These are phyloP conservation scores for Lophochroa leadbeateri DNA, from an alignment of 2,113 vertebrate genomes.

Conservation along the genomic window DNA sequence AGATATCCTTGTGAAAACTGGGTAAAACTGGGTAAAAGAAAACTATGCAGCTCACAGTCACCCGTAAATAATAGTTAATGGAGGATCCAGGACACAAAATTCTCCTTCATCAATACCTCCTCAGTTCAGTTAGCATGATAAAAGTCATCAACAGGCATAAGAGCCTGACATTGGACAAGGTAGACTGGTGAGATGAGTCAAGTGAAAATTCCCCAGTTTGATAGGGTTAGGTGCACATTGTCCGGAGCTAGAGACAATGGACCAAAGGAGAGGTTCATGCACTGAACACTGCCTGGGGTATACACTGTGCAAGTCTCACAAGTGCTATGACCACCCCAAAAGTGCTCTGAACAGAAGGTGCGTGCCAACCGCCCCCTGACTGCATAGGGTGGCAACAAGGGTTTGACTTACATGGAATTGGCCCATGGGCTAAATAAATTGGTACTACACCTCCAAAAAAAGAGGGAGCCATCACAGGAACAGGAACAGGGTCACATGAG, in stretches of 20 bases:
- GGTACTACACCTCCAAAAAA: neutral
- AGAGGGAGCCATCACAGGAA: neutral
- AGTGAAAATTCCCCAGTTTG: neutral
- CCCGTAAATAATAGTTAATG: neutral
- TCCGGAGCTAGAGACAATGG: rapidly evolving
- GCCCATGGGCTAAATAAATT: neutral
- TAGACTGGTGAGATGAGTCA: conserved; percentile 3
- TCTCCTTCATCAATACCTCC: neutral
- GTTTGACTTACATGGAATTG: neutral
- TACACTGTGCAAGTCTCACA: neutral
- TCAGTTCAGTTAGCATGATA: neutral
- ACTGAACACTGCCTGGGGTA: neutral
- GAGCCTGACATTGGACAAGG: neutral
- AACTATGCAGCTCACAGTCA: neutral
- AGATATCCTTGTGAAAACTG: neutral
- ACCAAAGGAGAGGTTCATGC: neutral
- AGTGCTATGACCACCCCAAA: neutral
- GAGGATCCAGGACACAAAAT: neutral
- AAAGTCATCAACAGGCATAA: neutral
- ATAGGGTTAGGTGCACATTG: neutral
- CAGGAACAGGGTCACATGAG: neutral
- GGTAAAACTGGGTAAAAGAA: neutral
- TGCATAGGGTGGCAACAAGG: neutral
- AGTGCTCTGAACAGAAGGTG: neutral
- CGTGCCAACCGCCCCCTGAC: rapidly evolving